Evolutionary conservation across 1,140 invertebrate species (phyloP).

Genomic region (Cydia amplana): DNA sequence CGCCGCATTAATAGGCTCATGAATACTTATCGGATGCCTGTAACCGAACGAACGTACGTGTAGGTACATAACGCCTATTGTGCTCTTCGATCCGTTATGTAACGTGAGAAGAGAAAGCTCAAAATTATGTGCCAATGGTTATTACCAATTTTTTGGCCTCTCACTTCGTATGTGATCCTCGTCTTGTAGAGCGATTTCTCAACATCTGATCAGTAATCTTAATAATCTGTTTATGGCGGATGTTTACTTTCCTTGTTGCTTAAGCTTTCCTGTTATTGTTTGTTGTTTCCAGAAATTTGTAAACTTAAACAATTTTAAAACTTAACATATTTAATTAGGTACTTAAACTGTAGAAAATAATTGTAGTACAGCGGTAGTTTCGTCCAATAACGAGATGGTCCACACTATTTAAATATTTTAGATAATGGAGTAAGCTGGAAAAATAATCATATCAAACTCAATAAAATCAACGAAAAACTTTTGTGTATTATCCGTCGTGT

Average conservation of each 20-base stretch:
- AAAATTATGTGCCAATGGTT: slow-evolving; percentile 5
- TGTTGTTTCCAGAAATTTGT: no score
- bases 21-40: slow-evolving; percentile 58
- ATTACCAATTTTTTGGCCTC: slow-evolving; percentile 2
- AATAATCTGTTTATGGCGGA: not conserved
- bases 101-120: slow-evolving; percentile 21
- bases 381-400: no score
- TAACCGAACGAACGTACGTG: slow-evolving; percentile 37
- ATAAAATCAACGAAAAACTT: no score
- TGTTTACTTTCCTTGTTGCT: slow-evolving; percentile 14
- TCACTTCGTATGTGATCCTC: slow-evolving; percentile 6
- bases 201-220: not conserved
- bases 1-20: slow-evolving; percentile 66
- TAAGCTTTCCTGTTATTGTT: not conserved
- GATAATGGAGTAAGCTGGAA: no score
- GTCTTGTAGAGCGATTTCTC: not conserved
- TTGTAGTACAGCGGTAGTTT: no score
- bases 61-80: slow-evolving; percentile 31
- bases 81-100: slow-evolving; percentile 28
- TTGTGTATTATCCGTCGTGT: not conserved
- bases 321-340: no score
- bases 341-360: no score
- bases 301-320: no score
- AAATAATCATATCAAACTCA: no score
- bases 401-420: no score